These are phyloP conservation scores for Remorina albescens DNA, from an alignment of 2,797 vertebrate genomes.

Conservation along the genomic window DNA sequence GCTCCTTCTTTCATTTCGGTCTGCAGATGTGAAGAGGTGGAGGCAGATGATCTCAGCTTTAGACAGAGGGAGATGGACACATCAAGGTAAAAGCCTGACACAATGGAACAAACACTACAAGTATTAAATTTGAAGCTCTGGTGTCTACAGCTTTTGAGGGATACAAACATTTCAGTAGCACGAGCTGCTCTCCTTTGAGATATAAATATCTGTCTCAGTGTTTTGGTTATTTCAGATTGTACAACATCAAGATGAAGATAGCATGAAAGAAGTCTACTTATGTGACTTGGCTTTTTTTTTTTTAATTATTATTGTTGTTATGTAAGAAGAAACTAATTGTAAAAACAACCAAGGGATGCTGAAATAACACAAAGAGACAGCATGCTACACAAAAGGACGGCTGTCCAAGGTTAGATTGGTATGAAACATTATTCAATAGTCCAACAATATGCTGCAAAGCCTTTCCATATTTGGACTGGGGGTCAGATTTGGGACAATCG, in stretches of 20 bases:
- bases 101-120: not conserved
- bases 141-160: not conserved
- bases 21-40: constrained; percentile 11
- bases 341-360: constrained; percentile 18
- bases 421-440: constrained; percentile 41
- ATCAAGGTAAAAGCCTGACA: constrained; percentile 7
- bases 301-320: not conserved
- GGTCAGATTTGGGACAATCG: constrained; percentile 61
- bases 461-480: constrained; percentile 40
- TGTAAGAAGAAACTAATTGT: not conserved
- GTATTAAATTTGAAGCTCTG: not conserved
- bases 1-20: too few relatives aligned
- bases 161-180: not conserved
- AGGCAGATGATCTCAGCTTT: constrained; percentile 36
- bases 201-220: not conserved
- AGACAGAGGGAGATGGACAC: constrained; percentile 24
- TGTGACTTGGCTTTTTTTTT: not conserved
- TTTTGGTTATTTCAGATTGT: not conserved
- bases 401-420: constrained; percentile 46
- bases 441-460: constrained; percentile 42
- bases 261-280: not conserved
- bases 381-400: constrained; percentile 54
- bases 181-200: not conserved
- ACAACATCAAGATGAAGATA: not conserved
- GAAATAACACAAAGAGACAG: constrained; percentile 45